Evolutionary conservation across 2,888 invertebrate genomes (phyloP).

Genomic region (Caenorhabditis becei): DNA sequence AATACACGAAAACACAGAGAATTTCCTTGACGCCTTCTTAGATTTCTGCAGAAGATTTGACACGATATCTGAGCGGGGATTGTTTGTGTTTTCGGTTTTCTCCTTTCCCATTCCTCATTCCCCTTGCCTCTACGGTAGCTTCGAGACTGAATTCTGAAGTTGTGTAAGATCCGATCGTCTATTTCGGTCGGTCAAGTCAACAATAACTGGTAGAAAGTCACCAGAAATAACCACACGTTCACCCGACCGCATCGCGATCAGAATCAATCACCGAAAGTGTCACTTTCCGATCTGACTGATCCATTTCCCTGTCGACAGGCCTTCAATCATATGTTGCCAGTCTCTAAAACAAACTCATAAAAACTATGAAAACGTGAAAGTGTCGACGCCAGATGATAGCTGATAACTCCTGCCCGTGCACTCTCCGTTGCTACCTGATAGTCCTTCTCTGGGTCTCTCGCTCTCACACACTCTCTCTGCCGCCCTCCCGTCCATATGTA

Average conservation of each 20-base stretch:
- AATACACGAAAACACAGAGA: slow-evolving; percentile 1
- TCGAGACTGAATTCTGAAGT: not conserved
- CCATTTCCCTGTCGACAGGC: slow-evolving; percentile 4
- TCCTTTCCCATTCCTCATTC: not conserved
- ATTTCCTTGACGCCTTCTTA: slow-evolving; percentile 21
- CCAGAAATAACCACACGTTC: not conserved
- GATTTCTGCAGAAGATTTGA: slow-evolving; percentile 24
- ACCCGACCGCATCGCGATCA: not conserved
- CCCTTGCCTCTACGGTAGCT: not conserved
- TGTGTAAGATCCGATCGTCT: not conserved
- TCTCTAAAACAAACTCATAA: slow-evolving; percentile 18
- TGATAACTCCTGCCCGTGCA: slow-evolving; percentile 1
- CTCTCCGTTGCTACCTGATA: slow-evolving; percentile 35
- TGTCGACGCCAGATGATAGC: slow-evolving; percentile 35
- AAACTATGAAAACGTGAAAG: slow-evolving; percentile 28
- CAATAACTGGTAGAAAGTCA: not conserved
- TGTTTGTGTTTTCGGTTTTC: slow-evolving; percentile 30
- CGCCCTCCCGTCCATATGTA: slow-evolving; percentile 28
- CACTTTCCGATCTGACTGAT: not conserved
- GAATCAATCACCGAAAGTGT: not conserved
- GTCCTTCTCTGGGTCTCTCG: slow-evolving; percentile 19
- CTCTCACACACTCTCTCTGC: not conserved
- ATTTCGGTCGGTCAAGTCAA: not conserved
- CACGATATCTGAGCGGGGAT: slow-evolving; percentile 23
- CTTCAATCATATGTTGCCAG: slow-evolving; percentile 25